Evolutionary conservation across 1,140 invertebrate genomes (phyloP).

Genomic region (Rhyzopertha dominica): DNA sequence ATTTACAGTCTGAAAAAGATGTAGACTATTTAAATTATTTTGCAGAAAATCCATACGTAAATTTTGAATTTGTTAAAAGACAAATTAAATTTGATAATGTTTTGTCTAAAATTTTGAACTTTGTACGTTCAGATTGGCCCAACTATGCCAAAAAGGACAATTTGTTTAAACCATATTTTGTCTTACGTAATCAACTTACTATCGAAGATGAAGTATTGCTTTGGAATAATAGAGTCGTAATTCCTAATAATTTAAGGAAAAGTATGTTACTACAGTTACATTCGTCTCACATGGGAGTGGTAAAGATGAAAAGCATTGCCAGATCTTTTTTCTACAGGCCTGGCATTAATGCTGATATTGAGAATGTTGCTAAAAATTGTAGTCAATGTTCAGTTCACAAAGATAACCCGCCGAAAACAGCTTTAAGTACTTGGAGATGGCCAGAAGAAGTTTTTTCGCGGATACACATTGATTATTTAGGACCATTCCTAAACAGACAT

Average conservation of each 20-base stretch:
- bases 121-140: background rate
- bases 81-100: background rate
- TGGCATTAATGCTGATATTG: constrained; percentile 13
- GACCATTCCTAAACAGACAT: constrained; percentile 12
- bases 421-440: constrained; percentile 10
- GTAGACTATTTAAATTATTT: too few relatives aligned
- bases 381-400: constrained; percentile 8
- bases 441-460: constrained; percentile 6
- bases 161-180: background rate
- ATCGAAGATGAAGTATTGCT: constrained; percentile 8
- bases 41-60: too few relatives aligned
- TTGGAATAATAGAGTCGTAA: constrained; percentile 6
- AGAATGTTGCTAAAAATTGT: constrained; percentile 7
- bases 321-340: constrained; percentile 12
- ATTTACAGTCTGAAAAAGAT: too few relatives aligned
- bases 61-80: constrained; percentile 3
- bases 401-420: constrained; percentile 9
- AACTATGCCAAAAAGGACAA: background rate
- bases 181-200: constrained; percentile 5
- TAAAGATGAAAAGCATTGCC: constrained; percentile 16
- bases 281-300: constrained; percentile 11
- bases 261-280: constrained; percentile 6
- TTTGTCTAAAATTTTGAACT: background rate
- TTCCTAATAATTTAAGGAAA: constrained; percentile 13
- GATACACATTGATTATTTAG: constrained; percentile 15